Conservation (phyloP, 2,888 invertebrate species). For the Harmothoe impar region DNA sequence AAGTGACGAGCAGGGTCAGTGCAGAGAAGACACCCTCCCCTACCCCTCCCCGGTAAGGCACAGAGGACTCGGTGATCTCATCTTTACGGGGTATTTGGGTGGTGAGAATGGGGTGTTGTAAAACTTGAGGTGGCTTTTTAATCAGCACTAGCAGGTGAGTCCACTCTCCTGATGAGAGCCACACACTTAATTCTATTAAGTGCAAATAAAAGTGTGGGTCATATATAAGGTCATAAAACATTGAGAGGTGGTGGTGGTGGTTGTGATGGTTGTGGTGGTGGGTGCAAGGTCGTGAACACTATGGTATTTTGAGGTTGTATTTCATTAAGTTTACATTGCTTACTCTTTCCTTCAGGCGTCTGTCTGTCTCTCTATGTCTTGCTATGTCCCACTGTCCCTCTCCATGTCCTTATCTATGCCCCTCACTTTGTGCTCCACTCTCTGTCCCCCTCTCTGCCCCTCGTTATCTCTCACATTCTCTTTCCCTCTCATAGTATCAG, state of each 20-base stretch:
- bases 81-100: not conserved
- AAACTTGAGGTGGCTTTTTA: not conserved
- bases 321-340: not conserved
- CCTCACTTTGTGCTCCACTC: too few species aligned
- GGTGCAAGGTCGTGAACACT: not conserved
- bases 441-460: too few species aligned
- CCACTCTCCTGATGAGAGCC: not conserved
- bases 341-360: not conserved
- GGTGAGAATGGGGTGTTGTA: not conserved
- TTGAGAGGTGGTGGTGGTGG: not conserved
- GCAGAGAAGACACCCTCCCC: not conserved
- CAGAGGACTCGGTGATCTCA: not conserved
- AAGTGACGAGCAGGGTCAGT: not conserved
- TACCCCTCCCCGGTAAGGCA: not conserved
- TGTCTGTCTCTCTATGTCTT: not conserved
- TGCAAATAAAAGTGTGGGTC: conserved; percentile 15
- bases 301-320: not conserved
- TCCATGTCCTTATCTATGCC: too few species aligned
- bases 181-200: conserved; percentile 54
- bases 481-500: too few species aligned
- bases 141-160: conserved; percentile 2
- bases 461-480: too few species aligned
- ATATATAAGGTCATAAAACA: conserved; percentile 46
- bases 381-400: too few species aligned
- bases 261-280: not conserved